phyloP scores from a whole-genome alignment of 30 jellyfish, hydroid and myxozoan species.

The Cassiopea andromeda region DNA sequence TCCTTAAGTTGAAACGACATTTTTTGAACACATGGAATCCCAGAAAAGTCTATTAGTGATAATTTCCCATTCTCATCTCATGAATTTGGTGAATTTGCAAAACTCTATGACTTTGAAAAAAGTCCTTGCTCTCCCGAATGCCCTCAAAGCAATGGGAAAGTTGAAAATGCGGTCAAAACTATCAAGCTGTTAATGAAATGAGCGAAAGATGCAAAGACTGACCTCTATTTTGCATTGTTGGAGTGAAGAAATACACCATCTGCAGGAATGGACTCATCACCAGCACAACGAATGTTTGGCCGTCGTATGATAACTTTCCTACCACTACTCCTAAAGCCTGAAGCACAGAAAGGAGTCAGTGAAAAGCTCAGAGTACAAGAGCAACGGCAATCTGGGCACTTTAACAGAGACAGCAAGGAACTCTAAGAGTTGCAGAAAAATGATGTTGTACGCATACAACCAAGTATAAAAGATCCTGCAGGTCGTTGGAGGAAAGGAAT shows the following conservation, averaged over 20 bases:
- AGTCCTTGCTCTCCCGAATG: conserved; percentile 50
- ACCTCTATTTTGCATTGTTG: conserved; percentile 40
- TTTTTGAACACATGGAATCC: conserved; percentile 50
- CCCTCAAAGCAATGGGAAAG: conserved; percentile 44
- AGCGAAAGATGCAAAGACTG: neutral
- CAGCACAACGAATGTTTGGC: conserved; percentile 50
- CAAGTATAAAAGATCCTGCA: conserved; percentile 3
- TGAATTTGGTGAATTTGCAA: conserved; percentile 21
- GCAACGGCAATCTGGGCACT: conserved; percentile 18
- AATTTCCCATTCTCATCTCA: conserved; percentile 29
- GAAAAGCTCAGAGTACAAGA: conserved; percentile 10
- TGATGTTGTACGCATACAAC: conserved; percentile 50
- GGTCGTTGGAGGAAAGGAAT: conserved; percentile 45
- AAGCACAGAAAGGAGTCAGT: conserved; percentile 14
- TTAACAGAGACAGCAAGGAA: conserved; percentile 32
- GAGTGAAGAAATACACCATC: conserved; percentile 49
- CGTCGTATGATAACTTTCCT: conserved; percentile 35
- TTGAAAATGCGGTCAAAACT: conserved; percentile 37
- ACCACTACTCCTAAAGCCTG: conserved; percentile 43
- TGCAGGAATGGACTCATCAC: conserved; percentile 33
- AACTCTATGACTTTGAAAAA: conserved; percentile 21
- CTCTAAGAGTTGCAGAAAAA: conserved; percentile 28
- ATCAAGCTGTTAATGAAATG: neutral
- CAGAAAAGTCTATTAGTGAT: conserved; percentile 50
- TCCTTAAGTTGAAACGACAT: conserved; percentile 15